Evolutionary conservation across 2,797 vertebrate species (phyloP).

Genomic region (Peromyscus eremicus): DNA sequence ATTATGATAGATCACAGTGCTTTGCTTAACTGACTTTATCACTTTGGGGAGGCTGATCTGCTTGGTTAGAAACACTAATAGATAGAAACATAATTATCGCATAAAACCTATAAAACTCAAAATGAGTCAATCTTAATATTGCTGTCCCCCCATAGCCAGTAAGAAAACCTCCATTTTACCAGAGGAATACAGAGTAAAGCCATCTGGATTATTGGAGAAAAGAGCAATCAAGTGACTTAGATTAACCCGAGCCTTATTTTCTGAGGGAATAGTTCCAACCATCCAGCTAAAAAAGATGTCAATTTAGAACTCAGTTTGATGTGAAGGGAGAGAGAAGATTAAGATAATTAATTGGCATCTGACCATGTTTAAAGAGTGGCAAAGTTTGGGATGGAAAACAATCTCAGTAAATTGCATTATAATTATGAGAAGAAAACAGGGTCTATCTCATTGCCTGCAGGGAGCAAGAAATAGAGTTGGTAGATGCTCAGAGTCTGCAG

Average conservation of each 20-base stretch:
- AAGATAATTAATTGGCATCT: constrained; percentile 84
- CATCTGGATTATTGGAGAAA: constrained; percentile 77
- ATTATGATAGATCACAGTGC: constrained; percentile 42
- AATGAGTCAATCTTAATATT: constrained; percentile 76
- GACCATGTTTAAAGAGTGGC: constrained; percentile 79
- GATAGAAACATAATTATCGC: constrained; percentile 73
- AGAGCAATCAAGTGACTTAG: constrained; percentile 77
- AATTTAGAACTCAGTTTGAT: constrained; percentile 82
- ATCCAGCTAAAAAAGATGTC: constrained; percentile 77
- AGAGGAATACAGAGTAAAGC: constrained; percentile 76
- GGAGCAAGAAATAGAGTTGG: constrained; percentile 68
- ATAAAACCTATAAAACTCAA: constrained; percentile 79
- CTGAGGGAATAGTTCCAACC: constrained; percentile 72
- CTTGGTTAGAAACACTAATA: constrained; percentile 77
- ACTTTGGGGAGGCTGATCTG: constrained; percentile 67
- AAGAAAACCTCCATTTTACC: constrained; percentile 69
- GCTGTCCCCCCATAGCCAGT: constrained; percentile 62
- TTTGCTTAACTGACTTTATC: constrained; percentile 74
- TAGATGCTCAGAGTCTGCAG: constrained; percentile 64
- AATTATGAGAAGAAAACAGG: constrained; percentile 78
- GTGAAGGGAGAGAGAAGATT: constrained; percentile 75
- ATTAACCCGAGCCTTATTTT: constrained; percentile 76
- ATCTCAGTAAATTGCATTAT: constrained; percentile 79
- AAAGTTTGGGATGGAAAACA: constrained; percentile 75
- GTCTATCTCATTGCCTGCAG: constrained; percentile 74